Evolutionary conservation across 2,888 invertebrate genomes (phyloP), one percentile per base, ranked within the genome.

Genomic region (Zonitis immaculata): DNA sequence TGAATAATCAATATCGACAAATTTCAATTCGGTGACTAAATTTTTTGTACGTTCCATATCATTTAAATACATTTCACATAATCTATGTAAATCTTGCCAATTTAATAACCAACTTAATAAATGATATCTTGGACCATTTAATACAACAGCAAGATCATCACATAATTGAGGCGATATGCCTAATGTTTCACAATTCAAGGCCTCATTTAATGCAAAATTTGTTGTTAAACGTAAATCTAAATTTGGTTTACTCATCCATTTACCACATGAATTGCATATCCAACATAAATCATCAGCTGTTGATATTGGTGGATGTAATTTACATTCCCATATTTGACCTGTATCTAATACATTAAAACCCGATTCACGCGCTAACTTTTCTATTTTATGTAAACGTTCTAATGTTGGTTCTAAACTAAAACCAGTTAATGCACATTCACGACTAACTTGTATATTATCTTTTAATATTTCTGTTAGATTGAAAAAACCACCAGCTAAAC

Each of bases 371-470:
- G 82, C 82, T 55, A 81, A 70, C 25, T 77, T 76, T 61, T 79
- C 77, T 45, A 89, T 82, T 59, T 77, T 74, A 22, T 81, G 79
- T 66, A 83, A 81, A 73, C 83, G 82, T 9, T 74, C 74, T 28
- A 78, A 75, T 6, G 87, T 83, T 3, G 89, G 89, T 66, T 87
- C 82, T 47, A 89, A 76, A 43, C 87, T 87, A 76, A 89, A 90
- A 1, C 89, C 86, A 0, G 89, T 88, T 35, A 89, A 78, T 0
- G 84, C 76, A 67, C 88, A 89, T 75, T 89, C 89, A 61, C 84
- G 79, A 44, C 81, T 80, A 26, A 88, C 79, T 14, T 84, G 80
- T 18, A 80, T 73, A 66, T 86, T 83, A 49, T 78, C 78, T 18
- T 79, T 74, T 30, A 88, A 76, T 42, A 85, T 72, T 44, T 80